Base-by-base conservation (phyloP, 2,797 vertebrate genomes). In the Bryconaethiops microstoma region DNA sequence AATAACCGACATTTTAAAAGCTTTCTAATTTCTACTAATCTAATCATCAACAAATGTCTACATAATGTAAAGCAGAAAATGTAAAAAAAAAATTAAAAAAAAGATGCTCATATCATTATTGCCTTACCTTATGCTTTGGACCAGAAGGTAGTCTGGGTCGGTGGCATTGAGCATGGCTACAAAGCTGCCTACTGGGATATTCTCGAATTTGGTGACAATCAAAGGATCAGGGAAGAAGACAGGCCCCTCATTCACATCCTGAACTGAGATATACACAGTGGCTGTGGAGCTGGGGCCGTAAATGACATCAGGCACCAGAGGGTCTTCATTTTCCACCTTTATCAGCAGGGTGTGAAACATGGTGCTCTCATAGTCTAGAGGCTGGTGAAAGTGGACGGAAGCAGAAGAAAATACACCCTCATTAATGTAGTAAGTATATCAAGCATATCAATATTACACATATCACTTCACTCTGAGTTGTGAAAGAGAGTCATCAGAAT, bases 321-420 rank as follows among this genome's bases (percentile, higher is more conserved):
- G 94, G 85, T 99, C 97, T 85, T 99, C 97, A 0, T 99, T 99
- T 76, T 99, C 96, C 5, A 99, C 98, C 87, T 94, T 97, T 92
- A 99, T 98, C 84, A 97, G 93, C 64, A 99, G 87, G 0, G 93
- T 97, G 91, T 98, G 96, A 57, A 96, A 95, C 0, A 93, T 93
- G 0, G 92, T 93, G 69, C 95, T 95, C 91, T 99, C 97, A 0
- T 97, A 99, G 89, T 99, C 96, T 74, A 99, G 88, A 74, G 97
- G 95, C 98, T 99, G 89, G 35, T 67, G 7, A 55, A 29, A 42
- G 52, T 7, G 12, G 25, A 71, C 19, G 19, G 17, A 14, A 62
- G 16, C 0, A 29, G 14, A 35, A 35, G 1, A 14, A 63, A 63
- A 29, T 1, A 14, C 23, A 29, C 10, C 9, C 5, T 25, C 10